Evolutionary conservation across 2,113 vertebrate genomes (phyloP), one percentile per base, ranked within the genome.

Genomic region (Oncorhynchus nerka): DNA sequence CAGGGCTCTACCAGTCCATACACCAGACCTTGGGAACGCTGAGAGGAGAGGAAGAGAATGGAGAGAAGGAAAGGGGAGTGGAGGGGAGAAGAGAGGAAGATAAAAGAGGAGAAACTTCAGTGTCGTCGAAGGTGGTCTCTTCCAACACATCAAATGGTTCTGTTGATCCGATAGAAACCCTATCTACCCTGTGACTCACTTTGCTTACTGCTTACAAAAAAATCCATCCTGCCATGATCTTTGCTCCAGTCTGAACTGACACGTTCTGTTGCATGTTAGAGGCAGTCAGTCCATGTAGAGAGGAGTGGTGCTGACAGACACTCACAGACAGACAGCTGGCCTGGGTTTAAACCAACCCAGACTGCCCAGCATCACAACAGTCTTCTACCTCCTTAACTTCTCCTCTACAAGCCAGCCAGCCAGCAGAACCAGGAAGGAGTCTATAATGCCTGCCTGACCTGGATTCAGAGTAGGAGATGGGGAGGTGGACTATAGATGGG

Each of bases 341-440:
- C 4, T 2, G 20, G 20, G 68, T 51, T 13, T 11, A 51, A 51
- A 51, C 74, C 84, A 81, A 82, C 78, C 74, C 76, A 78, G 32
- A 49, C 86, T 85, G 79, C 74, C 81, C 76, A 89, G 88, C 83
- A 90, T 91, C 81, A 75, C 83, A 87, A 90, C 90, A 80, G 13
- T 84, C 77, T 78, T 87, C 82, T 72, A 74, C 86, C 84, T 86
- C 87, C 85, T 84, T 86, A 34, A 34, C 34, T 34, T 34, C 81
- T 70, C 75, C 57, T 83, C 68, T 68, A 73, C 73, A 24, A 70
- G 79, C 84, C 5, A 70, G 48, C 74, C 57, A 74, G 79, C 68
- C 83, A 49, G 49, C 11, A 15, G 49, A 51, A 51, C 49, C 49
- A 51, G 11, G 49, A 15, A 51, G 49, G 15, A 51, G 11, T 15